A percentile compares a stretch with the other conserved stretches of the same genome.
These are phyloP conservation scores for Ladona fulva DNA, from an alignment of 1,140 invertebrate genomes.

Conservation along the genomic window DNA sequence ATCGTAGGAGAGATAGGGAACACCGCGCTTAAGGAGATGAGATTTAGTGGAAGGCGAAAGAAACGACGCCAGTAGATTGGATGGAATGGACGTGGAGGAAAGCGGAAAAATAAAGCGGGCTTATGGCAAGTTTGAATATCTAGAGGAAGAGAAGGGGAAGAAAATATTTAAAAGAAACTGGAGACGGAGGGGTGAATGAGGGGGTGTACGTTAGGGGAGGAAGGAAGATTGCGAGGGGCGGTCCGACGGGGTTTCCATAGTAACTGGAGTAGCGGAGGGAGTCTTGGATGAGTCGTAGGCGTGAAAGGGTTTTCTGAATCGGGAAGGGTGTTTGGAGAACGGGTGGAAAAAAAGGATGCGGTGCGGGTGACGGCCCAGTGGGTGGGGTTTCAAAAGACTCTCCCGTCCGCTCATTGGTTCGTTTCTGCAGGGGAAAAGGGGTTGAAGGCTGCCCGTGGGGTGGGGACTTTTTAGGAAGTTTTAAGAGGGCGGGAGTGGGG, in stretches of 20 bases:
- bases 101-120: neutral
- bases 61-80: too few relatives aligned
- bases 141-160: neutral
- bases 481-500: neutral
- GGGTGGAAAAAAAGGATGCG: neutral
- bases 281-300: neutral
- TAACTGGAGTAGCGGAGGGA: neutral
- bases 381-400: neutral
- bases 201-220: neutral
- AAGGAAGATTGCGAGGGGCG: neutral
- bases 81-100: too few relatives aligned
- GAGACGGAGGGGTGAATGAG: neutral
- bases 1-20: too few relatives aligned
- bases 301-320: neutral
- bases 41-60: too few relatives aligned
- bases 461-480: neutral
- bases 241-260: neutral
- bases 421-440: neutral
- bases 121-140: neutral
- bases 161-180: neutral
- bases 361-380: neutral
- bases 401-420: neutral
- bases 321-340: neutral
- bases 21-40: too few relatives aligned
- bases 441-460: neutral